Evolutionary conservation across 2,888 invertebrate genomes (phyloP).

Genomic region (Parthenolecanium corni): DNA sequence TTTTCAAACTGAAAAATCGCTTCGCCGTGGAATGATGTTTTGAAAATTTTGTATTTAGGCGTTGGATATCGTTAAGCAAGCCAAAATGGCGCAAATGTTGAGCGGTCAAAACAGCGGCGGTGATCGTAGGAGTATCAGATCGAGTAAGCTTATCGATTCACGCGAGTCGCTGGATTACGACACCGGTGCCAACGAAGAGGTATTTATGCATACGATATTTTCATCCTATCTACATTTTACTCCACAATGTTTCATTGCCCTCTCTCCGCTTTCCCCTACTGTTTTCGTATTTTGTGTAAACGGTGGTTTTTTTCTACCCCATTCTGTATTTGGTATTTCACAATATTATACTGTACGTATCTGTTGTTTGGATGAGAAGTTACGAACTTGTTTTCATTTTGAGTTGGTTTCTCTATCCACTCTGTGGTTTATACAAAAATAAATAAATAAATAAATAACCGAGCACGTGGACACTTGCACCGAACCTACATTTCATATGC

Average conservation of each 20-base stretch:
- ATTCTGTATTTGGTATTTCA: constrained; percentile 2
- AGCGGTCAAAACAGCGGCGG: constrained; percentile 35
- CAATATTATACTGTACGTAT: background rate
- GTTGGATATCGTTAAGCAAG: constrained; percentile 84
- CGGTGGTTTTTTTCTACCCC: background rate
- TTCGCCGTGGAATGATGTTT: background rate
- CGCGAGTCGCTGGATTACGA: constrained; percentile 63
- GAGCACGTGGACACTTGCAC: too few species aligned
- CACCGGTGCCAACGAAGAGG: constrained; percentile 52
- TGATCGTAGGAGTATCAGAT: constrained; percentile 29
- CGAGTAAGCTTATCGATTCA: constrained; percentile 47
- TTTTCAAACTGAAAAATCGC: background rate
- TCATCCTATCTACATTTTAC: constrained; percentile 34
- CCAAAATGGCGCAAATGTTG: constrained; percentile 64
- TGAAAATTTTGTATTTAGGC: constrained; percentile 45
- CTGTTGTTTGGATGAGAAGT: too few species aligned
- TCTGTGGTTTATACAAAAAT: too few species aligned
- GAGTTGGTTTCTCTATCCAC: too few species aligned
- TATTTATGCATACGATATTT: constrained; percentile 46
- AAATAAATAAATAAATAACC: too few species aligned
- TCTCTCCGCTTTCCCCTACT: constrained; percentile 1
- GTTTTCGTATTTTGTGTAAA: constrained; percentile 30
- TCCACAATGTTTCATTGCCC: background rate
- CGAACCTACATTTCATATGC: too few species aligned
- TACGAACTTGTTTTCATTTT: too few species aligned